Evolutionary conservation across 1,140 invertebrate genomes (phyloP), one percentile per base, ranked within the genome.

Genomic region (Bilobella aurantiaca): DNA sequence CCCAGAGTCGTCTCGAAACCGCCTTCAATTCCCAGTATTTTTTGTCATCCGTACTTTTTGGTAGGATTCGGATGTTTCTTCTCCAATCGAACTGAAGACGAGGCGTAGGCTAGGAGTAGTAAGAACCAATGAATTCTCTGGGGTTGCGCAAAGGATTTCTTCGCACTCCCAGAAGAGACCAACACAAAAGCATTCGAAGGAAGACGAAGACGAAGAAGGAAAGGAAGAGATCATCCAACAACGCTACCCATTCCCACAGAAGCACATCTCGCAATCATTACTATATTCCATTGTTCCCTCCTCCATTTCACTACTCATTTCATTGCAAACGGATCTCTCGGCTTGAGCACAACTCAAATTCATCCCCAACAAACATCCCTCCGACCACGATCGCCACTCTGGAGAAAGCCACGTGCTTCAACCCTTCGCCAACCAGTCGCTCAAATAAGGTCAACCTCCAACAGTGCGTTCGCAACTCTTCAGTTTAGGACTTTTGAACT

Each of bases 1-100:
- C n/a, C n/a, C n/a, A n/a, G n/a, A n/a, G n/a, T n/a, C n/a, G n/a
- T n/a, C n/a, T 42, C 18, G 71, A 73, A 73, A 70, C 71, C 71
- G 68, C 67, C 70, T 69, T 69, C 68, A 67, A 68, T 73, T 73
- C 66, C 67, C 68, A 68, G 61, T 68, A 66, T 66, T 73, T 73
- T 68, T 73, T 73, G 68, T 73, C 68, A 73, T 70, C 68, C 64
- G 14, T 53, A 65, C 63, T 68, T 72, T 72, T 66, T 72, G 46
- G 59, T 69, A 46, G 64, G 61, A 30, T 64, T 69, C 66, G 62
- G 30, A 62, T 53, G 60, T 56, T 68, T 58, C 58, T 73, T 66
- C 62, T 62, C 71, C 68, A 73, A 70, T 70, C 66, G 67, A 73
- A 64, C 66, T 49, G 65, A 70, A 65, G 70, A 23, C 64, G 64